phyloP scores from a whole-genome alignment of 2,888 invertebrate genomes.

The Diarsia brunnea region DNA sequence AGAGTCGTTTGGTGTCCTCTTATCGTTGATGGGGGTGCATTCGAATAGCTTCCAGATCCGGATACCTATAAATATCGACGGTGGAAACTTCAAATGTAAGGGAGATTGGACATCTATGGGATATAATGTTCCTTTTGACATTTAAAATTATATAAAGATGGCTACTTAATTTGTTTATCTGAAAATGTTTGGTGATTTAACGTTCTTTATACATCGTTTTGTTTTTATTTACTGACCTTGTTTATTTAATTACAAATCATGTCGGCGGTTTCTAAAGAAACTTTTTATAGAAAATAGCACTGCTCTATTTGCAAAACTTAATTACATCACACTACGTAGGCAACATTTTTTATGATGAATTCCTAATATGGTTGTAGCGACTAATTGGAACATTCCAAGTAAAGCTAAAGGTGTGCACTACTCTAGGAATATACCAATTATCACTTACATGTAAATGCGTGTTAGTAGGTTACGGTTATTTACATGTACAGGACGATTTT shows the following conservation, averaged over 20 bases:
- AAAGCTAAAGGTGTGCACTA: constrained; percentile 39
- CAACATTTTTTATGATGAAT: constrained; percentile 35
- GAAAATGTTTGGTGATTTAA: neutral
- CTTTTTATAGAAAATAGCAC: constrained; percentile 14
- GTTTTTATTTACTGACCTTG: neutral
- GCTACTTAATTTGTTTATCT: neutral
- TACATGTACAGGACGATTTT: constrained; percentile 9
- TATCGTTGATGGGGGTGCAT: neutral
- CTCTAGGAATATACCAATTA: constrained; percentile 48
- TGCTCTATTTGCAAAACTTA: constrained; percentile 25
- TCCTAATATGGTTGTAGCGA: constrained; percentile 35
- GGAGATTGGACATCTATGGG: neutral
- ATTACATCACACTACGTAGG: constrained; percentile 36
- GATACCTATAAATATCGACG: neutral
- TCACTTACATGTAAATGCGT: constrained; percentile 39
- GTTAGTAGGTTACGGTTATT: constrained; percentile 37
- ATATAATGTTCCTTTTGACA: neutral
- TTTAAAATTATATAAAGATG: neutral
- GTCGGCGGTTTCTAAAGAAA: neutral
- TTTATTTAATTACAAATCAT: neutral
- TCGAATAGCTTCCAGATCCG: neutral
- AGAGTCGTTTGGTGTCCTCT: constrained; percentile 19
- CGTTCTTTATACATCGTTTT: neutral
- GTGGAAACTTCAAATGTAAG: neutral
- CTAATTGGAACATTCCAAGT: constrained; percentile 56